Percentiles rank a stretch among this genome's conserved stretches.
Evolutionary conservation across 2,888 invertebrate species (phyloP).

Genomic region (Cryptosula pallasiana): DNA sequence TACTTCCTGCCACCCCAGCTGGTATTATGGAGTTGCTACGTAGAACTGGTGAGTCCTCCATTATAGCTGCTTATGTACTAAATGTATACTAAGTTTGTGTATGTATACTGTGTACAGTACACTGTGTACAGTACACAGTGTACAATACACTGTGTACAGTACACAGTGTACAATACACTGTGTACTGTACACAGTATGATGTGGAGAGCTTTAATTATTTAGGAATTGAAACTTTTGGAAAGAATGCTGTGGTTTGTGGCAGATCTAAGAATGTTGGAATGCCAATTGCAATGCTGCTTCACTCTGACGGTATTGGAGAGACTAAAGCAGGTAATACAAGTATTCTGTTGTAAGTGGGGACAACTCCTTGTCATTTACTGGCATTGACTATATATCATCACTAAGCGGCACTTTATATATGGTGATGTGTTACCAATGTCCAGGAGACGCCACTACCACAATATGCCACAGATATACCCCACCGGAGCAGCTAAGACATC

Average conservation of each 20-base stretch:
- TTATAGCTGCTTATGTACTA: background rate
- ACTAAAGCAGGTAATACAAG: slow-evolving; percentile 42
- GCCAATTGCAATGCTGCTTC: slow-evolving; percentile 76
- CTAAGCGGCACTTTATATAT: too few species aligned
- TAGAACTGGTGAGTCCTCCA: slow-evolving; percentile 58
- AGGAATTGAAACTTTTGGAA: slow-evolving; percentile 74
- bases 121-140: too few species aligned
- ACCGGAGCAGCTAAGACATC: slow-evolving; percentile 65
- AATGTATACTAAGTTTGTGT: background rate
- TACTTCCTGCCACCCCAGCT: slow-evolving; percentile 75
- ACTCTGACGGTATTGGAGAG: slow-evolving; percentile 59
- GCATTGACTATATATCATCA: too few species aligned
- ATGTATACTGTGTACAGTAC: background rate
- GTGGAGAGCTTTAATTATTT: too few species aligned
- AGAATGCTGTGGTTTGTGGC: slow-evolving; percentile 81
- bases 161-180: too few species aligned
- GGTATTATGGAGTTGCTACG: slow-evolving; percentile 66
- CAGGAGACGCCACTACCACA: slow-evolving; percentile 78
- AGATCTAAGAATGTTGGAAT: slow-evolving; percentile 87
- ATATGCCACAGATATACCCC: slow-evolving; percentile 86
- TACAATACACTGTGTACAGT: too few species aligned
- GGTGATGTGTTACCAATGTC: too few species aligned
- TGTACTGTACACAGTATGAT: too few species aligned
- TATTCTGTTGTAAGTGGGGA: too few species aligned
- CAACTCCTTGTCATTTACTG: too few species aligned